Conservation (phyloP, 2,797 vertebrate species). For the Nasua narica region DNA sequence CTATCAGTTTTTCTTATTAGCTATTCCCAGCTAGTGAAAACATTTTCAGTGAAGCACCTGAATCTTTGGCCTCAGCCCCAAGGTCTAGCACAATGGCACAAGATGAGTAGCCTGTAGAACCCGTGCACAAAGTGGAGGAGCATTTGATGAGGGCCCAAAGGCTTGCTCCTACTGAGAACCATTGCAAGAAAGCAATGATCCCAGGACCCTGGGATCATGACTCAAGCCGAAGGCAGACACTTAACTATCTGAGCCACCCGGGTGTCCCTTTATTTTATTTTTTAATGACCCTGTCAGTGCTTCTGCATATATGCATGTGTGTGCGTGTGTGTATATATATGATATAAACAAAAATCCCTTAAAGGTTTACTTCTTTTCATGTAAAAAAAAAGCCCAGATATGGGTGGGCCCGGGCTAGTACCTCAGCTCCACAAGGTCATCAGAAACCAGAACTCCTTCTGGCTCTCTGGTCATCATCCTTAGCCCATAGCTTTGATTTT, state of each 20-base stretch:
- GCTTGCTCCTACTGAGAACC: not conserved
- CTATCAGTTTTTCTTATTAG: slow-evolving; percentile 2
- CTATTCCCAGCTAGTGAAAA: not conserved
- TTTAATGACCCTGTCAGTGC: not conserved
- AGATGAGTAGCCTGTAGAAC: not conserved
- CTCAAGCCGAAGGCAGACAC: too few relatives aligned
- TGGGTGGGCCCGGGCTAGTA: not conserved
- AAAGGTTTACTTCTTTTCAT: not conserved
- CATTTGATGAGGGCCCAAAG: not conserved
- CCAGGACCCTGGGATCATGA: too few relatives aligned
- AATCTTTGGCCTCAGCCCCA: not conserved
- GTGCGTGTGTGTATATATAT: not conserved
- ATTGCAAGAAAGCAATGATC: not conserved
- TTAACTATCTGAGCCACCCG: too few relatives aligned
- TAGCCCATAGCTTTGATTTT: not conserved
- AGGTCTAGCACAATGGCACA: not conserved
- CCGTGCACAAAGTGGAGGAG: not conserved
- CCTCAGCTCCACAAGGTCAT: not conserved
- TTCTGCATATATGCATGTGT: not conserved
- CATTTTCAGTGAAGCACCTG: not conserved
- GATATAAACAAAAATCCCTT: not conserved
- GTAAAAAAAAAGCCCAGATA: not conserved
- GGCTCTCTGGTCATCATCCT: not conserved
- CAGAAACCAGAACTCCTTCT: not conserved
- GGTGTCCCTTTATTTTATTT: not conserved